Evolutionary conservation across 2,888 invertebrate species (phyloP).

Genomic region (Incurvaria masculella): DNA sequence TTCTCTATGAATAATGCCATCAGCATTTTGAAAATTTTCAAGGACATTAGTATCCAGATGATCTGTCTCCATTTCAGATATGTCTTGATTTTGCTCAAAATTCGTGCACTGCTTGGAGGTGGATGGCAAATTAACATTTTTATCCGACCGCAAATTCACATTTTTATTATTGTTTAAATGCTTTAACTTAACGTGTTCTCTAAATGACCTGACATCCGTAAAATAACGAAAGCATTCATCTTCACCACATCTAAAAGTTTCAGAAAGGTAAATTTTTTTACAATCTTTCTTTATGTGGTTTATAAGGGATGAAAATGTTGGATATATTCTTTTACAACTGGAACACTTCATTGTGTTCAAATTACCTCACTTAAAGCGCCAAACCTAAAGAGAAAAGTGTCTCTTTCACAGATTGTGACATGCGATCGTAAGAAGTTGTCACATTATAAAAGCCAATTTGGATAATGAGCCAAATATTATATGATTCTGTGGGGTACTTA

Average conservation of each 20-base stretch:
- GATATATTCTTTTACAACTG: not conserved
- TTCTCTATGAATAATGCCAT: not conserved
- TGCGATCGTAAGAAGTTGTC: not conserved
- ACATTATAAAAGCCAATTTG: not conserved
- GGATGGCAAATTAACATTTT: not conserved
- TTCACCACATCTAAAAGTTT: not conserved
- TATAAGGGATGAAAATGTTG: slow-evolving; percentile 1
- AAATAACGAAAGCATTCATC: not conserved
- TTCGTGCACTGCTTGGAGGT: not conserved
- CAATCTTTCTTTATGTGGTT: not conserved
- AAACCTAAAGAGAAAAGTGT: not conserved
- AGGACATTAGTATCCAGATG: not conserved
- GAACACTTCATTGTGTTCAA: slow-evolving; percentile 1
- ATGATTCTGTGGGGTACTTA: not conserved
- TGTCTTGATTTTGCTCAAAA: not conserved
- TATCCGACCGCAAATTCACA: too few relatives aligned
- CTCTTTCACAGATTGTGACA: slow-evolving; percentile 1
- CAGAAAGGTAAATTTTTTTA: not conserved
- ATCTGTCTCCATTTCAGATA: not conserved
- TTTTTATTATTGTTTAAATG: not conserved
- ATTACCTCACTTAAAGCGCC: not conserved
- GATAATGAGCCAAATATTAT: slow-evolving; percentile 1
- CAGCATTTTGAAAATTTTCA: too few relatives aligned
- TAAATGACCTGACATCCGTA: not conserved
- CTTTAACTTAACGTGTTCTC: not conserved